Evolutionary conservation across 92 coral and sea anemone genomes (phyloP), one percentile per base, ranked within the genome.

Genomic region (Porites cylindrica): DNA sequence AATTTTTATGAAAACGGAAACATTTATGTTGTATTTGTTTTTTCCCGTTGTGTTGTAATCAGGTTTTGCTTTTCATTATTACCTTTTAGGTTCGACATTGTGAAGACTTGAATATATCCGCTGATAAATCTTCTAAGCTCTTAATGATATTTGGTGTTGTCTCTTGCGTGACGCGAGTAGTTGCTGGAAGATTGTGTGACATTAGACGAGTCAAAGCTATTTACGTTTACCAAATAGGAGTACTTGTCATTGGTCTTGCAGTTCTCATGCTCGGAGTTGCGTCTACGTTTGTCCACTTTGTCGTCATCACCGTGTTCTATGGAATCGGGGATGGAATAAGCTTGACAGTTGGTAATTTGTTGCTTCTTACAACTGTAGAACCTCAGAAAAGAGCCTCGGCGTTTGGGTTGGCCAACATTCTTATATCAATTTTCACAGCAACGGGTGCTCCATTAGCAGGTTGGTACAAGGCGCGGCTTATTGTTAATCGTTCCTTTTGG

Each of bases 241-340:
- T 53, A 43, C 2, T 20, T 32, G 19, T 51, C 11, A 50, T 6
- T 66, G 64, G 75, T 66, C 7, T 50, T 10, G 61, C 64, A 6
- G 75, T 80, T 63, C 29, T 66, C 17, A 4, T 65, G 61, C 56
- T 80, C 50, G 84, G 62, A 12, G 75, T 66, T 1, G 13, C 47
- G 8, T 51, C 50, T 3, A 18, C 74, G 0, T 80, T 65, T 65
- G 51, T 66, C 8, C 63, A 63, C 9, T 51, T 65, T 67, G 60
- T 16, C 5, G 43, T 80, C 16, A 51, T 66, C n/a, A 65, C 51
- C 23, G 75, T 62, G 2, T 66, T 69, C 24, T 80, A 11, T 80
- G 84, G 84, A 5, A 66, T 66, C 19, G 75, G 74, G 26, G 84
- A 80, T 51, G 84, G 84, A 66, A 51, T 62, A 80, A 47, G 75